A percentile compares a stretch with the other conserved stretches of the same genome.
Evolutionary conservation across 1,140 invertebrate genomes (phyloP).

Genomic region (Drosophila ananassae): DNA sequence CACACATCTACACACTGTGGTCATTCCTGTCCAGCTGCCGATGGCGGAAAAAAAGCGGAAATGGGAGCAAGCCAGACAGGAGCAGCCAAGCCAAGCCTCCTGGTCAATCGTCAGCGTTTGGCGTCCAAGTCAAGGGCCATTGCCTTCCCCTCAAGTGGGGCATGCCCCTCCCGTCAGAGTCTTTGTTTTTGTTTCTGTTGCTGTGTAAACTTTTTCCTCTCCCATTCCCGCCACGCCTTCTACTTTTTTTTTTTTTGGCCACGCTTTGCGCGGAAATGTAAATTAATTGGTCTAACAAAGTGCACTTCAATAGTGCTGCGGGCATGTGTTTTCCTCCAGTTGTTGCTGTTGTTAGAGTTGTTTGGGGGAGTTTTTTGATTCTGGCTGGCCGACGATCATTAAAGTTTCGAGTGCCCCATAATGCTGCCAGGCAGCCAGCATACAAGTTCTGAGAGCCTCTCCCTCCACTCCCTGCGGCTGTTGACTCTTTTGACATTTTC

Average conservation of each 20-base stretch:
- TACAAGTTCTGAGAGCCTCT: conserved; percentile 3
- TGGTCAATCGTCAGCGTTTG: conserved; percentile 55
- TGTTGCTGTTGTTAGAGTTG: conserved; percentile 43
- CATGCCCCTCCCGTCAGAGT: conserved; percentile 15
- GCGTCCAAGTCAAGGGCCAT: conserved; percentile 64
- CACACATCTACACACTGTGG: conserved; percentile 23
- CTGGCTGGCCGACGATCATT: conserved; percentile 43
- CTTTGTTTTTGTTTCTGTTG: conserved; percentile 43
- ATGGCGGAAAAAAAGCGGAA: conserved; percentile 4
- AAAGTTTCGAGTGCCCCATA: conserved; percentile 46
- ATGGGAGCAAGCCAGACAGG: conserved; percentile 11
- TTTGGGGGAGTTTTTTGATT: conserved; percentile 26
- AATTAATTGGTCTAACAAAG: conserved; percentile 82
- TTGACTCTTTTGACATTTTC: conserved; percentile 42
- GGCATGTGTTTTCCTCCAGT: conserved; percentile 30
- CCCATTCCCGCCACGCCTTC: conserved; percentile 7
- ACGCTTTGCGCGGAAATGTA: conserved; percentile 78
- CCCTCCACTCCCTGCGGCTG: conserved; percentile 7
- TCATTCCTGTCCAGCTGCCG: conserved; percentile 15
- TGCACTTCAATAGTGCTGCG: conserved; percentile 72
- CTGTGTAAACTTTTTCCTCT: conserved; percentile 68
- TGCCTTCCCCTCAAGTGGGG: conserved; percentile 61
- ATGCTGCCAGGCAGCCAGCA: conserved; percentile 35
- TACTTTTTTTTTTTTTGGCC: conserved; percentile 56
- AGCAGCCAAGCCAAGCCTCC: conserved; percentile 7